Base-by-base conservation (phyloP, 2,113 vertebrate genomes). In the Trematocara stigmaticum region DNA sequence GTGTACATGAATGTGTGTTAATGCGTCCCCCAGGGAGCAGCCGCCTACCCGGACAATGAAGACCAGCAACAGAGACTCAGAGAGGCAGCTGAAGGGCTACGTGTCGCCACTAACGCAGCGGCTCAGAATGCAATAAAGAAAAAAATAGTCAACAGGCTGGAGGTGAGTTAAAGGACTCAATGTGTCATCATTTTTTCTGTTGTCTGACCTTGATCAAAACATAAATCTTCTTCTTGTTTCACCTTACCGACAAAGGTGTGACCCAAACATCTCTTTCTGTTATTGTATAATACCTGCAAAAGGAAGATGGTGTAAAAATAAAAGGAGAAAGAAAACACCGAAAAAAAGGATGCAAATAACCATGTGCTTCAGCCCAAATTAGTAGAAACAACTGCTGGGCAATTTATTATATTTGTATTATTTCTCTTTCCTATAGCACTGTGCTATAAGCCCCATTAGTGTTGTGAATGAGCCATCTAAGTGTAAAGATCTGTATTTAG, bases 41-140 rank as follows among this genome's bases (percentile, higher is more conserved):
- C 99, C 35, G 98, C 98, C 34, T 98, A 99, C 90, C 99, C 99
- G 5, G 99, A 99, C 79, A 99, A 98, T 7, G 98, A 99, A 92
- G 98, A 99, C 92, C 98, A 99, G 80, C 99, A 99, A 90, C 99
- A 99, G 93, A 96, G 98, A 79, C 96, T 99, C 49, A 95, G 98
- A 76, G 99, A 99, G 91, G 99, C 99, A 3, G 99, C 99, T 0
- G 98, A 99, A 88, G 98, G 98, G 3, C 95, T 99, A 26, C 95
- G 99, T 1, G 98, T 99, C 18, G 99, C 98, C 53, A 99, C 99
- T 55, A 99, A 99, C 2, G 98, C 98, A 1, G 99, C 99, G 1
- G 99, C 98, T 59, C 99, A 99, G 91, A 99, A 99, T 3, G 99
- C 99, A 13, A 99, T 99, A 57, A 99, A 99, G 96, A 99, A 99